Evolutionary conservation across 2,888 invertebrate species (phyloP).

Genomic region (Rhodophaea formosa): DNA sequence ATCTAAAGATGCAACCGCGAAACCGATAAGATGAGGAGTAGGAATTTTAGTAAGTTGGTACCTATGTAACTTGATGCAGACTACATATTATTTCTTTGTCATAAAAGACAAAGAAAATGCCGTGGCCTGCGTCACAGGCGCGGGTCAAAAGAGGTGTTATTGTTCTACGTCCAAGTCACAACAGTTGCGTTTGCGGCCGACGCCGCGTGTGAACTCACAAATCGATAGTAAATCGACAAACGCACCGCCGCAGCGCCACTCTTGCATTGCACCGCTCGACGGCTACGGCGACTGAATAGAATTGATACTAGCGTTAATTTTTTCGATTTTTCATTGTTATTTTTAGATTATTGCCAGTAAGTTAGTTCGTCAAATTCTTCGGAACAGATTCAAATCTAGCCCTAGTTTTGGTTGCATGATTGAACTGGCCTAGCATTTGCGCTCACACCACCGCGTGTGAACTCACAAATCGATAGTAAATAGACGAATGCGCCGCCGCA

Average conservation of each 20-base stretch:
- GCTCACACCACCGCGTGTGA: slow-evolving; percentile 44
- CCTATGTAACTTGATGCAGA: too few relatives aligned
- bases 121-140: not conserved
- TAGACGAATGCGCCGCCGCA: slow-evolving; percentile 46
- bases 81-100: too few relatives aligned
- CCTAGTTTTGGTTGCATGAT: too few relatives aligned
- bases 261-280: slow-evolving; percentile 38
- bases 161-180: slow-evolving; percentile 19
- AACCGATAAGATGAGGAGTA: too few relatives aligned
- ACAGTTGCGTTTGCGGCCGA: slow-evolving; percentile 34
- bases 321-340: not conserved
- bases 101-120: not conserved
- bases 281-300: slow-evolving; percentile 20
- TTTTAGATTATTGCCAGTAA: too few relatives aligned
- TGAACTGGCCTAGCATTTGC: too few relatives aligned
- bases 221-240: slow-evolving; percentile 46
- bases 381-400: too few relatives aligned
- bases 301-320: slow-evolving; percentile 31
- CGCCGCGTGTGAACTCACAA: slow-evolving; percentile 46
- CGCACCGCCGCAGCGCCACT: slow-evolving; percentile 42
- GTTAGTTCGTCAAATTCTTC: too few relatives aligned
- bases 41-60: too few relatives aligned
- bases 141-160: slow-evolving; percentile 21
- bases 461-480: slow-evolving; percentile 46
- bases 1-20: too few relatives aligned